These are phyloP conservation scores for Thalassaphorura encarpata DNA, from an alignment of 1,140 invertebrate species.

Conservation along the genomic window DNA sequence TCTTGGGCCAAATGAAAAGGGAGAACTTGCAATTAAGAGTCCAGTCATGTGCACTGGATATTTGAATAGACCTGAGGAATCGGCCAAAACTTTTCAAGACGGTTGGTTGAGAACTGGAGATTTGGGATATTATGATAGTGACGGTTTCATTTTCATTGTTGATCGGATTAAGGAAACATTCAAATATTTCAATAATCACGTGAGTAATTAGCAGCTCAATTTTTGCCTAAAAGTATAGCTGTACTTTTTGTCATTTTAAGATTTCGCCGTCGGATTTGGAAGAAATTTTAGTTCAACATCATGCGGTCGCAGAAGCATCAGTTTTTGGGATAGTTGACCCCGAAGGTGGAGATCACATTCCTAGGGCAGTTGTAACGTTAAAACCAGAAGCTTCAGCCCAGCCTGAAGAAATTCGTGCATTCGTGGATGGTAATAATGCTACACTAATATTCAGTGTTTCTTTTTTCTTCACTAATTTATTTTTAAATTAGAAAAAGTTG, in stretches of 20 bases:
- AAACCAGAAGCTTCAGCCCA: conserved; percentile 5
- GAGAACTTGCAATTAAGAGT: conserved; percentile 61
- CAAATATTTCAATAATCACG: conserved; percentile 33
- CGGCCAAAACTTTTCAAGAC: conserved; percentile 16
- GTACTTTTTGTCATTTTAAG: no score
- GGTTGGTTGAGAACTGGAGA: conserved; percentile 28
- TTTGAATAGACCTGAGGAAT: conserved; percentile 38
- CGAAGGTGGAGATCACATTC: conserved; percentile 29
- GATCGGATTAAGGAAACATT: conserved; percentile 31
- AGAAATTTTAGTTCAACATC: conserved; percentile 32
- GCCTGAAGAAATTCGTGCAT: conserved; percentile 15
- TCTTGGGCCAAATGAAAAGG: conserved; percentile 49
- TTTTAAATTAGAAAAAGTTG: conserved; percentile 37
- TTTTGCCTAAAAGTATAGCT: neutral
- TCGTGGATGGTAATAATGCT: conserved; percentile 22
- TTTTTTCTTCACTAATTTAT: no score
- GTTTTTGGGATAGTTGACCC: conserved; percentile 31
- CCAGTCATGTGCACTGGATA: conserved; percentile 57
- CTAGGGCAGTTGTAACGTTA: conserved; percentile 19
- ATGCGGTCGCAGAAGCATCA: conserved; percentile 43
- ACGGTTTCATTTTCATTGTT: conserved; percentile 26
- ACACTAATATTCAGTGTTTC: no score
- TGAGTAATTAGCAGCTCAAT: conserved; percentile 14
- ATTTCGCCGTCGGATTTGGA: conserved; percentile 33
- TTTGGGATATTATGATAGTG: conserved; percentile 28